Base-by-base conservation (phyloP, 1,140 invertebrate genomes). In the Brachionus manjavacas region DNA sequence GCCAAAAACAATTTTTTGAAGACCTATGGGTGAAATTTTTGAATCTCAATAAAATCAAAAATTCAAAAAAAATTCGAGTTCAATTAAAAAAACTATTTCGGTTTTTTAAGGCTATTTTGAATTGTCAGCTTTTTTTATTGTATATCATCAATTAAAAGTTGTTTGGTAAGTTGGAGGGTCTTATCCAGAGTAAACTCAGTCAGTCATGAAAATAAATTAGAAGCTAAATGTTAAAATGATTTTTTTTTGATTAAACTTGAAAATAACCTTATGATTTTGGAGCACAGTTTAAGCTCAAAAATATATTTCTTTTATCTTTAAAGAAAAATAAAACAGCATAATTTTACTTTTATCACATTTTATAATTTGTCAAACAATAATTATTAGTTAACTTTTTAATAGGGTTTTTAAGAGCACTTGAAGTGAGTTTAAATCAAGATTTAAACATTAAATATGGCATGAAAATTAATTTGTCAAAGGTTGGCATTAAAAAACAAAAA, bases 1-100 rank as follows among this genome's bases (percentile, higher is more conserved):
- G 68, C 39, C 41, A 72, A 39, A 72, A 72, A 41, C 68, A 41
- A 72, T 72, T 72, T 72, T 41, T 9, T 72, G 68, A 72, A 72
- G 35, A 72, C 68, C n/a, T 41, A 16, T 6, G 20, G 20, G 28
- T 8, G 4, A 41, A 20, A 41, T 31, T 68, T 11, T 9, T 14
- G 39, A 39, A 72, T 16, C 52, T 60, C 16, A 20, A 60, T 60
- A 20, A 60, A 60, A 60, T 60, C 12, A 46, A 46, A 46, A 6
- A 46, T 60, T 20, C 4, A 20, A 20, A 20, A 20, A 16, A 60
- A 25, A 6, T 60, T 52, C 16, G 16, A 52, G 46, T 52, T 52
- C 46, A 60, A 60, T 60, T 60, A 16, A 9, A 60, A 0, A 8
- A 8, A 60, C 9, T 20, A 23, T 8, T 7, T 16, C 0, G 4